Percentiles rank a stretch among this genome's conserved stretches.
Conservation (phyloP, 2,888 invertebrate genomes). For the Bimastos eiseni region DNA sequence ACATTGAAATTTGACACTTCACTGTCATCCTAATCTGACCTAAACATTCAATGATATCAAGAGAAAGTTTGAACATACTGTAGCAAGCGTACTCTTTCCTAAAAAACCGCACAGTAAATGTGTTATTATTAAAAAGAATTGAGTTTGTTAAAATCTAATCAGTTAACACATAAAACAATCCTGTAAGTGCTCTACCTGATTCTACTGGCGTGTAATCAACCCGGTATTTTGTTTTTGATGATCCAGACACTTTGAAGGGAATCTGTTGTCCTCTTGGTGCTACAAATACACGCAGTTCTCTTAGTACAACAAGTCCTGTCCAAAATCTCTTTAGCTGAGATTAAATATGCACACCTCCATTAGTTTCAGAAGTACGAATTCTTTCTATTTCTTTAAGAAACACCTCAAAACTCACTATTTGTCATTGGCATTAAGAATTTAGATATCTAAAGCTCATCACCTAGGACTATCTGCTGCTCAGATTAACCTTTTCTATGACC, state of each 20-base stretch:
- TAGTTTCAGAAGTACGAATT: not conserved
- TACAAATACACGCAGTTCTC: conserved; percentile 29
- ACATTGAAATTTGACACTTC: not conserved
- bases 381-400: no score
- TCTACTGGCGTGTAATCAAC: conserved; percentile 43
- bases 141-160: not conserved
- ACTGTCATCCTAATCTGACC: not conserved
- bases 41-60: not conserved
- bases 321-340: not conserved
- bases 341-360: not conserved
- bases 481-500: no score
- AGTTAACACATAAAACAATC: not conserved
- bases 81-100: not conserved
- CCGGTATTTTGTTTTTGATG: conserved; percentile 33
- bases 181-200: conserved; percentile 41
- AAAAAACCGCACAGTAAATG: not conserved
- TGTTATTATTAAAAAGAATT: not conserved
- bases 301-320: not conserved
- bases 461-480: no score
- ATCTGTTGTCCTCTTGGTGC: conserved; percentile 42
- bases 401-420: no score
- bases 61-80: not conserved
- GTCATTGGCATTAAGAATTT: no score
- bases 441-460: no score
- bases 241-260: conserved; percentile 34